Base-by-base conservation (phyloP, 2,113 vertebrate genomes). In the Cricetomys ansorgei region DNA sequence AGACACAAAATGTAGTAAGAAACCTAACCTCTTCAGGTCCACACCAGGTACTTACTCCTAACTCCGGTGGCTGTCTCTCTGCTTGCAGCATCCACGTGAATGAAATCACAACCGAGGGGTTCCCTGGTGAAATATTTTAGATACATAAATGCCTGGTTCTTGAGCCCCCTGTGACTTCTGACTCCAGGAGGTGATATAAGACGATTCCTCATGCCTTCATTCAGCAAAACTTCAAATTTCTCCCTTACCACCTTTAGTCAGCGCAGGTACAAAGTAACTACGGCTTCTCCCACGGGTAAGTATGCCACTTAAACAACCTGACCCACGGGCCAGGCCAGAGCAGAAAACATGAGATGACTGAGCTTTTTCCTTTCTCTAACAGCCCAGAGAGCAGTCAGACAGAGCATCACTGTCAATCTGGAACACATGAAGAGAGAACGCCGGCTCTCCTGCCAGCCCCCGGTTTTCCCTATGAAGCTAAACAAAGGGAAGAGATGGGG, bases 101-200 rank as follows among this genome's bases (percentile, higher is more conserved):
- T 95, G 97, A 97, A 97, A 96, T 98, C 98, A 98, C 98, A 97
- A 97, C 75, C 97, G 98, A 96, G 97, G 97, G 96, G 95, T 98
- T 57, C 97, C 96, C 97, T 97, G 96, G 85, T 98, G 90, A 91
- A 92, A 96, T 88, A 96, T 95, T 97, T 98, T 96, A 98, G 97
- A 98, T 94, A 97, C 97, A 97, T 97, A 95, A 98, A 96, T 93
- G 97, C 73, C 96, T 73, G 92, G 37, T 95, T 85, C 96, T 98
- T 87, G 87, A 89, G 88, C 90, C 94, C 92, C 70, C 25, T 53
- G 73, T 84, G 96, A 94, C 86, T 94, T 97, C 95, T 86, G 96
- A 94, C 95, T 96, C 92, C 77, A 89, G 94, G 96, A 89, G 91
- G 85, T 55, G 88, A 94, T 88, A 89, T 10, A 40, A 64, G 92